These are phyloP conservation scores for Orientallactaga bullata DNA, from an alignment of 2,113 vertebrate genomes.

Conservation along the genomic window DNA sequence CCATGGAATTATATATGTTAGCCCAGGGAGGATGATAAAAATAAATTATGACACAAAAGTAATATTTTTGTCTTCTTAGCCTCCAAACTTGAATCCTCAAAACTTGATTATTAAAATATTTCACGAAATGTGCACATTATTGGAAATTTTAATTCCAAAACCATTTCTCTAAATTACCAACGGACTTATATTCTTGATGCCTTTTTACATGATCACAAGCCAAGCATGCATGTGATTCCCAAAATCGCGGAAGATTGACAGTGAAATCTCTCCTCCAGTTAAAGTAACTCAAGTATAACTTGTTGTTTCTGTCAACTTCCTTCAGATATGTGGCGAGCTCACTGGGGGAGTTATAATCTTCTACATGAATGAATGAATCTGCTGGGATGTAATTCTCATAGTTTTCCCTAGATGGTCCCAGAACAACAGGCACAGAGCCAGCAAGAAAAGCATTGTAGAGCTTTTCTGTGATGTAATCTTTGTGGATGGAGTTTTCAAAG, in stretches of 20 bases:
- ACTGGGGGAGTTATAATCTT: constrained; percentile 95
- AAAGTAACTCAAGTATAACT: constrained; percentile 96
- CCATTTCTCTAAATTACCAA: constrained; percentile 97
- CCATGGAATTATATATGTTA: constrained; percentile 85
- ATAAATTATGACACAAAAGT: constrained; percentile 76
- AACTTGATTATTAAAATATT: constrained; percentile 76
- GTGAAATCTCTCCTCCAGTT: constrained; percentile 97
- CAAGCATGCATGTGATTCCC: constrained; percentile 97
- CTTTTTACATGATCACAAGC: constrained; percentile 96
- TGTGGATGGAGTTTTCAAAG: constrained; percentile 98
- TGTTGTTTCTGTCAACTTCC: constrained; percentile 96
- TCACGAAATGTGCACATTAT: constrained; percentile 74
- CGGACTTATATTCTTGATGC: constrained; percentile 96
- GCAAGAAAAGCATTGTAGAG: constrained; percentile 97
- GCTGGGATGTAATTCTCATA: constrained; percentile 98
- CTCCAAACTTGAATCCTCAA: constrained; percentile 68
- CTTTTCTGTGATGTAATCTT: constrained; percentile 99
- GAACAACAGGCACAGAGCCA: constrained; percentile 95
- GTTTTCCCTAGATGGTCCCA: constrained; percentile 95
- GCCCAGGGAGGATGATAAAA: constrained; percentile 69
- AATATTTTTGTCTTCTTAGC: constrained; percentile 53
- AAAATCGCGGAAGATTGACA: constrained; percentile 95
- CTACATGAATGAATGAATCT: constrained; percentile 97
- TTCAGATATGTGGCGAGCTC: constrained; percentile 96
- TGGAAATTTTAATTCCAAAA: constrained; percentile 92